These are phyloP conservation scores for Sminthurides aquaticus DNA, from an alignment of 2,888 invertebrate genomes.

Conservation along the genomic window DNA sequence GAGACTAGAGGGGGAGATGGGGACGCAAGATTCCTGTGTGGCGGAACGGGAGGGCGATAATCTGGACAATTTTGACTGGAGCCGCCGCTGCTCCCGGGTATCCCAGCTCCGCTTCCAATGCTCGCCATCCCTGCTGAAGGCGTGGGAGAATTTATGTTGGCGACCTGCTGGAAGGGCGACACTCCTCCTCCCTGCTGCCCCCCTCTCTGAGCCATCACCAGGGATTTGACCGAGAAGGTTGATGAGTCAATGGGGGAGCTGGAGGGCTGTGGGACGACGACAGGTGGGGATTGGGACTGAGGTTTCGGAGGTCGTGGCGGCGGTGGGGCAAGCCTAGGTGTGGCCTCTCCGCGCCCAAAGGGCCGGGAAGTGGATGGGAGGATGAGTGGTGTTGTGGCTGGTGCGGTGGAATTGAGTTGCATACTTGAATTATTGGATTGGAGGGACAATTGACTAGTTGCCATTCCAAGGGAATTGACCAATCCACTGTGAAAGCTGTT, in stretches of 20 bases:
- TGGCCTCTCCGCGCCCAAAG: constrained; percentile 41
- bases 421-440: constrained; percentile 48
- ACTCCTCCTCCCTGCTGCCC: not conserved
- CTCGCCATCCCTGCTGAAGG: constrained; percentile 25
- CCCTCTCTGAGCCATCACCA: not conserved
- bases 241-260: constrained; percentile 35
- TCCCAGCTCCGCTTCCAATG: not conserved
- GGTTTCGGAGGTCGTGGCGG: constrained; percentile 41
- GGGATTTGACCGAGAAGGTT: constrained; percentile 39
- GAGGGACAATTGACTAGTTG: constrained; percentile 15
- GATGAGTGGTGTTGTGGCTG: constrained; percentile 27
- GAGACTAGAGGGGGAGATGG: constrained; percentile 44
- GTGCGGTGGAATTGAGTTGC: constrained; percentile 32
- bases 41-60: constrained; percentile 81
- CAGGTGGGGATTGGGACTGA: not conserved
- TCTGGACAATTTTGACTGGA: constrained; percentile 50
- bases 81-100: not conserved
- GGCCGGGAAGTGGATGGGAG: constrained; percentile 29
- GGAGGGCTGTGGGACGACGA: not conserved
- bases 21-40: constrained; percentile 58
- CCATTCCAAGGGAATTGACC: not conserved
- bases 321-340: constrained; percentile 42
- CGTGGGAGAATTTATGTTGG: constrained; percentile 10
- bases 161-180: constrained; percentile 21
- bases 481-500: not conserved